Evolutionary conservation across 2,888 invertebrate genomes (phyloP).

Genomic region (Thymelicus acteon): DNA sequence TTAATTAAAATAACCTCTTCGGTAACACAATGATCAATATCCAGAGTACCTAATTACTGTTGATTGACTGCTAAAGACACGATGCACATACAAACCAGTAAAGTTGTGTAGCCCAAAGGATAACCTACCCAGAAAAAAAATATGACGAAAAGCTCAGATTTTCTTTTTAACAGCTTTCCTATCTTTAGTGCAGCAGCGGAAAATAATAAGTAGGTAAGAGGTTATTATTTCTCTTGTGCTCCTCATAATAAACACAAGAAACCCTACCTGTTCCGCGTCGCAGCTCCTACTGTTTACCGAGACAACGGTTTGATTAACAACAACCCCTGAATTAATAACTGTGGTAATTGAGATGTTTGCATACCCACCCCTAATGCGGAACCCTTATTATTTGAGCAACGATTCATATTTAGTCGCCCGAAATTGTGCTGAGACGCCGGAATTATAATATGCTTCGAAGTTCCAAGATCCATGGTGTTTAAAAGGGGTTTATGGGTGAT

Average conservation of each 20-base stretch:
- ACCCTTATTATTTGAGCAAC: constrained; percentile 68
- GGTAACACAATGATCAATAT: no score
- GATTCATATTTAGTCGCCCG: constrained; percentile 78
- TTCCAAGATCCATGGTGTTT: not conserved
- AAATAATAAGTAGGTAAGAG: not conserved
- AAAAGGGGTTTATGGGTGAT: not conserved
- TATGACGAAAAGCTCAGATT: no score
- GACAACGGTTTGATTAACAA: constrained; percentile 53
- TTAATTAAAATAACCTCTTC: no score
- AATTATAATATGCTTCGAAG: constrained; percentile 5
- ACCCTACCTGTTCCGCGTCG: constrained; percentile 32
- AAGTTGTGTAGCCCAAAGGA: no score
- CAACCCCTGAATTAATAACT: constrained; percentile 76
- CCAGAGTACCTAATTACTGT: no score
- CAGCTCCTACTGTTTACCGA: constrained; percentile 33
- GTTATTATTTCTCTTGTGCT: not conserved
- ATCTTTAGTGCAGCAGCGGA: not conserved
- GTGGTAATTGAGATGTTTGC: constrained; percentile 83
- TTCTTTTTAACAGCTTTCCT: no score
- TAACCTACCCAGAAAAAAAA: no score
- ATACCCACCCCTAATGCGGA: constrained; percentile 58
- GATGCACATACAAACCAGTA: no score
- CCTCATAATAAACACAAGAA: constrained; percentile 2
- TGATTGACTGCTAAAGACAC: no score
- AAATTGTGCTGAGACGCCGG: constrained; percentile 65